Evolutionary conservation across 2,888 invertebrate genomes (phyloP), one percentile per base, ranked within the genome.

Genomic region (Oscheius sp.): DNA sequence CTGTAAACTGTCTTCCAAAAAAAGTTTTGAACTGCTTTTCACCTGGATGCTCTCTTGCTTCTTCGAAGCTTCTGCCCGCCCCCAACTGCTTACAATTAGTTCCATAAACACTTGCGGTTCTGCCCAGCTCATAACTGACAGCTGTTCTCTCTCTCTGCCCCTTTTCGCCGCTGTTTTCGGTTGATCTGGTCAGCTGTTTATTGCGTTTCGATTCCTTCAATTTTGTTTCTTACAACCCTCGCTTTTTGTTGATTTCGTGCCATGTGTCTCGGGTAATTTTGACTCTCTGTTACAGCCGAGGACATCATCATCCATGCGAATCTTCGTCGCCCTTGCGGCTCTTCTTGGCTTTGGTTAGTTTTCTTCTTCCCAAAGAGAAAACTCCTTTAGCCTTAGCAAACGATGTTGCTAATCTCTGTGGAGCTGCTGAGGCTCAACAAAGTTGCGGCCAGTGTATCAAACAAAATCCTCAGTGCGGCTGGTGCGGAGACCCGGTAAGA

Each of bases 361-460:
- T 31, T 31, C 25, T 50, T 17, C 37, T 6, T 3, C 29, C 15
- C 12, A 12, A n/a, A 37, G 10, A 57, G 3, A 6, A 34, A 25
- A 5, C 31, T 23, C 20, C 52, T 66, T 45, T 33, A 66, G 66
- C 20, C 29, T 10, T 39, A 6, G 29, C 42, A 23, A 29, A 45
- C 15, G 46, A 68, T 27, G 17, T 61, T 15, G 27, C 58, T 6
- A 48, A 34, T 4, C 3, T 68, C 10, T 75, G 77, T 48, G 45
- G 50, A 15, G 57, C 42, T 57, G 37, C 58, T 0, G 73, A 72
- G 31, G 70, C 75, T 17, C 78, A 75, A 31, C 68, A 72, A 20
- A 74, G 75, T 46, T 84, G 84, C 70, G 80, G 80, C 15, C 75
- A 78, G 33, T 84, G 84, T 42, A 82, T 82, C 33, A 78, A 84